Evolutionary conservation across 2,888 invertebrate species (phyloP), one percentile per base, ranked within the genome.

Genomic region (Ichneumoninae sp.): DNA sequence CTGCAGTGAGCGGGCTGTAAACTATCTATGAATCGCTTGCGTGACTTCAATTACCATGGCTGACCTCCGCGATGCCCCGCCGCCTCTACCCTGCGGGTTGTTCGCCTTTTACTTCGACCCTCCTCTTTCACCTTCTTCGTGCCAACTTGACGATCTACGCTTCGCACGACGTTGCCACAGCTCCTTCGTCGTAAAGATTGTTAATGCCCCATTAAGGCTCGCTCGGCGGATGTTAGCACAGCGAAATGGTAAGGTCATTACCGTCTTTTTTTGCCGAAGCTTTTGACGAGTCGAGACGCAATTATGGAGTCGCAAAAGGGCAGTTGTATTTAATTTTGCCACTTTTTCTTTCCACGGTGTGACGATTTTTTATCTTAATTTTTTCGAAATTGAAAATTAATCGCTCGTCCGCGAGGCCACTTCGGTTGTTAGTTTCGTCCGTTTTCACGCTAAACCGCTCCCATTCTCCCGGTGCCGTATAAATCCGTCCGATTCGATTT

Each of bases 21-120:
- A 69, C 50, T 44, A 83, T 70, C 65, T 79, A 54, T 74, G 63
- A 60, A 80, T 71, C 30, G 52, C 75, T 80, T 50, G 57, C 79
- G 65, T 66, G 75, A 74, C 57, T 66, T 75, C 54, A 79, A 83
- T 83, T 79, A 70, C 66, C 79, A 40, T 44, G 52, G 54, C 60
- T 66, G 50, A 33, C 40, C 19, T 40, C 69, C 40, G 16, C 57
- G 50, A 44, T 47, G 44, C 36, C 47, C 40, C 40, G 16, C 40
- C 57, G 10, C 54, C 8, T 10, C 22, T 10, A 54, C 22, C 8
- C 54, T 10, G 57, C 57, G 57, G 26, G 57, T 57, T 57, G 26
- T 22, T 52, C 1, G 36, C 65, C 47, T 50, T 36, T 50, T 65
- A 16, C 13, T 36, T 75, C 65, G 16, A 19, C n/a, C 22, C 50